Evolutionary conservation across 2,113 vertebrate genomes (phyloP).

Genomic region (Pavo muticus): DNA sequence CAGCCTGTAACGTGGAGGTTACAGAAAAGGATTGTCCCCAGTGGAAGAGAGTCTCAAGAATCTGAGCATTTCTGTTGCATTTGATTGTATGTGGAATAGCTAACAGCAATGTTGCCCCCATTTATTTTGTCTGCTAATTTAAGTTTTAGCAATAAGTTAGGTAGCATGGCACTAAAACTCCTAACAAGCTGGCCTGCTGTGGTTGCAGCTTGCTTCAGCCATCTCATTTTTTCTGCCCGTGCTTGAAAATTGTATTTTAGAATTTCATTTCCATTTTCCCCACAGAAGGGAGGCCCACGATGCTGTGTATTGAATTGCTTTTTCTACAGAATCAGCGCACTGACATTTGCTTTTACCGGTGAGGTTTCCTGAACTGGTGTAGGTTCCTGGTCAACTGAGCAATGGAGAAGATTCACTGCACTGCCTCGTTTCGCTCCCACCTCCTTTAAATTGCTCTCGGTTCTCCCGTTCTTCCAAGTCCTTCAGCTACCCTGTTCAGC

Average conservation of each 20-base stretch:
- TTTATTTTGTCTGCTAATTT: not conserved
- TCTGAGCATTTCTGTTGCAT: not conserved
- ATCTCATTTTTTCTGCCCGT: not conserved
- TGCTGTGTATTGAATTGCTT: not conserved
- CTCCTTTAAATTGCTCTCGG: not conserved
- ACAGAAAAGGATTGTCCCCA: not conserved
- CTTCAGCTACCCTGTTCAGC: not conserved
- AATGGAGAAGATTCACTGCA: not conserved
- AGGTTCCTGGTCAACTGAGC: not conserved
- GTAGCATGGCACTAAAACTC: not conserved
- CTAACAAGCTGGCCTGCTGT: not conserved
- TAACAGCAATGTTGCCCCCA: accelerated
- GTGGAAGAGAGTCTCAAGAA: not conserved
- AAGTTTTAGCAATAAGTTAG: not conserved
- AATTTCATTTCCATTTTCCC: not conserved
- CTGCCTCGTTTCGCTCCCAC: not conserved
- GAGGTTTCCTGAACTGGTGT: not conserved
- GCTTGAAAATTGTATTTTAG: conserved; percentile 16
- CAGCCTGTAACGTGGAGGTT: accelerated
- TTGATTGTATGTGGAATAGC: not conserved
- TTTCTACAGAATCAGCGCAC: not conserved
- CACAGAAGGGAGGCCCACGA: not conserved
- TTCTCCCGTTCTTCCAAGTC: not conserved
- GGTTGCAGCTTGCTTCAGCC: not conserved
- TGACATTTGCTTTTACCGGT: not conserved